These are phyloP conservation scores for Paedocypris micromegethes DNA, from an alignment of 2,797 vertebrate genomes.

Conservation along the genomic window DNA sequence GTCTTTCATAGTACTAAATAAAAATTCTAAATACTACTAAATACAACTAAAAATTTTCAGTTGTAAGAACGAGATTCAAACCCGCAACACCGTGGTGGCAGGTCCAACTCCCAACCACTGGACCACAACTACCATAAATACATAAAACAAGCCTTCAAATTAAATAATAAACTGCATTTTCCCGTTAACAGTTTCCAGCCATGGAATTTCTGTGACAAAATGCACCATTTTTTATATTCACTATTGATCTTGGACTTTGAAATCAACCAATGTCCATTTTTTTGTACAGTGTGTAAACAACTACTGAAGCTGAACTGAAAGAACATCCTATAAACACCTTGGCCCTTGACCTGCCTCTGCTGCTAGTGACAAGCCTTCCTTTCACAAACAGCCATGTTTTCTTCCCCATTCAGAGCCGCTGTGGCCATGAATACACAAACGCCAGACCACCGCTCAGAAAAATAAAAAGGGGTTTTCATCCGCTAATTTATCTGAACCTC, in stretches of 20 bases:
- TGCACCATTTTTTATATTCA: not conserved
- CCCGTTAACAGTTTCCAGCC: slow-evolving; percentile 1
- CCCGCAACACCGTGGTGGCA: too few species aligned
- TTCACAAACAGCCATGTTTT: slow-evolving; percentile 35
- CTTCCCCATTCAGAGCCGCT: slow-evolving; percentile 35
- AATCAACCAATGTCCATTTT: not conserved
- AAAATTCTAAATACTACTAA: too few species aligned
- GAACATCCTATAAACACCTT: slow-evolving; percentile 34
- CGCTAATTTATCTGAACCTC: slow-evolving; percentile 55
- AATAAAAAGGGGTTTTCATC: not conserved
- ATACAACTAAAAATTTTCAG: too few species aligned
- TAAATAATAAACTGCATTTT: too few species aligned
- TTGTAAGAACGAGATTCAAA: too few species aligned
- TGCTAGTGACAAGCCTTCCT: slow-evolving; percentile 35
- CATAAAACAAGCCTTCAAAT: too few species aligned
- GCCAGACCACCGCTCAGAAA: too few species aligned
- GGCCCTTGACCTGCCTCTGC: slow-evolving; percentile 29
- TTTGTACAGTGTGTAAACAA: slow-evolving; percentile 1
- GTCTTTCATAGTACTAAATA: too few species aligned
- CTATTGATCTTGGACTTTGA: not conserved
- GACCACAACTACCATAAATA: too few species aligned
- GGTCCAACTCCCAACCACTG: too few species aligned
- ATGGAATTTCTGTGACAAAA: not conserved
- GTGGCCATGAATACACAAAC: slow-evolving; percentile 43
- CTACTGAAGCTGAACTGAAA: slow-evolving; percentile 22